phyloP scores from a whole-genome alignment of 2,797 vertebrate genomes.

The Pangasius djambal region DNA sequence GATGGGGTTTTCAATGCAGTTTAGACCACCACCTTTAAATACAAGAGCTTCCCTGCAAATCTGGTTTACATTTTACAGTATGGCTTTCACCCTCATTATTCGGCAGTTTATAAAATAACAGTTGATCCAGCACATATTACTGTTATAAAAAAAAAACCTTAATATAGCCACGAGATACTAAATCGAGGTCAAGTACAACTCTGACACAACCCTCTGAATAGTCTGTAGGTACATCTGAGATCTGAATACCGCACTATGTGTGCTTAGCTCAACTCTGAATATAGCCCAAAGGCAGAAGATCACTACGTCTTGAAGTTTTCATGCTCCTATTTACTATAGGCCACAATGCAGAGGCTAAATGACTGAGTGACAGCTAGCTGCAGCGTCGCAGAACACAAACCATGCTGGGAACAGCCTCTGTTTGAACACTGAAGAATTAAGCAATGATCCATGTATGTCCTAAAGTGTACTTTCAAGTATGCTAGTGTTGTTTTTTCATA shows the following conservation, averaged over 20 bases:
- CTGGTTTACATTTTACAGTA: neutral
- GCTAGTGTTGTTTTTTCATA: neutral
- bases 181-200: neutral
- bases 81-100: constrained; percentile 6
- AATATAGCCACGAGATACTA: neutral
- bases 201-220: too few species aligned
- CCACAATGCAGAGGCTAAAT: neutral
- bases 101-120: neutral
- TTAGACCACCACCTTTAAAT: neutral
- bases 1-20: neutral
- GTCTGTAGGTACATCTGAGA: neutral
- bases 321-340: neutral
- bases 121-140: neutral
- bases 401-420: neutral
- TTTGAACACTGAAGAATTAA: constrained; percentile 1
- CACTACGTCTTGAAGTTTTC: neutral
- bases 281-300: constrained; percentile 13
- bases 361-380: neutral
- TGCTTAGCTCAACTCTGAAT: constrained; percentile 10
- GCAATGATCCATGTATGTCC: neutral
- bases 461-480: neutral
- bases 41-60: neutral
- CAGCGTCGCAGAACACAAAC: neutral
- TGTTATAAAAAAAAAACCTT: too few species aligned
- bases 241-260: neutral